Conservation (phyloP, 2,113 vertebrate genomes). For the Porphyrio hochstetteri region DNA sequence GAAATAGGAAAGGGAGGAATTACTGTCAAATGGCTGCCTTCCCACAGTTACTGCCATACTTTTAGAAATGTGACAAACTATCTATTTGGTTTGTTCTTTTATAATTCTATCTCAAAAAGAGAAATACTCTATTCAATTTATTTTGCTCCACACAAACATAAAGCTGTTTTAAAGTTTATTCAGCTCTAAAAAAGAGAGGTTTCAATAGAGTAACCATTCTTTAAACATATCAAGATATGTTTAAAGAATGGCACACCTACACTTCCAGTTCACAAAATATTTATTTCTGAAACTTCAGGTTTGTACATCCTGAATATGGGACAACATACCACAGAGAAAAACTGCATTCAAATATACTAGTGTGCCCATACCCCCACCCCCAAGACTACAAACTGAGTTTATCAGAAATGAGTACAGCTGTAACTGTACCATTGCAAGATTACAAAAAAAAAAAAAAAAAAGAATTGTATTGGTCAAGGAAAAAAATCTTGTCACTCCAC, state of each 20-base stretch:
- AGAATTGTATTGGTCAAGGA: not conserved
- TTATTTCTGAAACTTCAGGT: not conserved
- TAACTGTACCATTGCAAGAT: not conserved
- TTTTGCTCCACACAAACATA: not conserved
- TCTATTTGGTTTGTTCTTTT: not conserved
- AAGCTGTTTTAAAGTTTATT: not conserved
- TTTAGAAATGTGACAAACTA: not conserved
- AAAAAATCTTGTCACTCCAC: conserved; percentile 52
- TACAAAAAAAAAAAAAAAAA: not conserved
- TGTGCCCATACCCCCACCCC: not conserved
- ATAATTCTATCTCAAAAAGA: not conserved
- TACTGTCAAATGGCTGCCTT: not conserved
- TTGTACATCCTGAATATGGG: not conserved
- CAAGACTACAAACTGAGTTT: conserved; percentile 18
- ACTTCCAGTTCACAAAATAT: not conserved
- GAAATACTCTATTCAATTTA: not conserved
- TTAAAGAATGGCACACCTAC: not conserved
- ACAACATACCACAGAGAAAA: not conserved
- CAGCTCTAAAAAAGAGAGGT: not conserved
- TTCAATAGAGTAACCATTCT: not conserved
- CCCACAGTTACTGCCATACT: not conserved
- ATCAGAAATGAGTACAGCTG: not conserved
- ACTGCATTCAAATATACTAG: not conserved
- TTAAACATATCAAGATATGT: not conserved
- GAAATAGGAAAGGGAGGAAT: not conserved